Base-by-base conservation (phyloP, 2,888 invertebrate genomes). In the Diabrotica balteata region DNA sequence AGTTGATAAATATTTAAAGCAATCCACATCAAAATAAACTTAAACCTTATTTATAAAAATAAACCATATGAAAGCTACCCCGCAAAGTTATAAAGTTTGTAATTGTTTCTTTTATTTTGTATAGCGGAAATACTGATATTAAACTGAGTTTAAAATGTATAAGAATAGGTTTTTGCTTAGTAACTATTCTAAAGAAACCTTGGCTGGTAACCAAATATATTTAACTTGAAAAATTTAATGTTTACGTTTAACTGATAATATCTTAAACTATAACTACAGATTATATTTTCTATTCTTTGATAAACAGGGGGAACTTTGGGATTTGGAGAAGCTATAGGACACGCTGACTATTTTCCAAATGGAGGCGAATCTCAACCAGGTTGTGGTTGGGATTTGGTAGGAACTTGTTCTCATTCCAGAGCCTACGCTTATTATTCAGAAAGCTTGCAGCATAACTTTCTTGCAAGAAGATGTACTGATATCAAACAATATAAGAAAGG, bases 351-450 rank as follows among this genome's bases (percentile, higher is more conserved):
- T 66, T 81, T 68, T 66, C 82, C 82, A 8, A 83, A 83, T 69
- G 81, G 80, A n/a, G 83, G 82, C 17, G 49, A 32, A 7, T 63
- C 47, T 2, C 83, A 82, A 67, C 79, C 80, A 8, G 82, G 81
- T 22, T 83, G 83, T 70, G 77, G 77, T n/a, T 4, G 76, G 6
- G 81, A 81, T 68, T 4, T 78, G 1, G 32, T 69, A 7, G 80
- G 79, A 11, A 59, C 76, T 11, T 87, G 87, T 73, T 75, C 86
- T 2, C 87, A 87, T 75, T 71, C 74, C 0, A 79, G 85, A 43
- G 78, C 86, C 4, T 82, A 83, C 51, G 50, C 74, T 44, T 85
- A 84, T 69, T 86, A 82, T 67, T 81, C 83, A 4, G 86, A 86
- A 76, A 82, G 86, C 0, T 74, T 86, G 0, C 32, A 2, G 32